phyloP scores from a whole-genome alignment of 2,113 vertebrate species.

The Trochalopteron elliotii region DNA sequence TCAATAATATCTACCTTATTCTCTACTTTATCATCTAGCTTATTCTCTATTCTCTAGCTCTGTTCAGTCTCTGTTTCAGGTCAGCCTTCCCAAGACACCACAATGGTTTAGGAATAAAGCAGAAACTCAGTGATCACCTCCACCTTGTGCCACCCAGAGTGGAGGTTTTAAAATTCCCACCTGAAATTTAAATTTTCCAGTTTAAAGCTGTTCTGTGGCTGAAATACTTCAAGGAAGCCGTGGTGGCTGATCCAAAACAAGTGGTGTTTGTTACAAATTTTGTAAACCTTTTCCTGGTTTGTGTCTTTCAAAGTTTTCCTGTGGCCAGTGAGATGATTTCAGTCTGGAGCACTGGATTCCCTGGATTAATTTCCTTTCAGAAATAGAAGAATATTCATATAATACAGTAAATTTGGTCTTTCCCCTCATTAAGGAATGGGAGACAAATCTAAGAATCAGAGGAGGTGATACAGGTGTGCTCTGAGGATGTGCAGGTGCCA shows the following conservation, averaged over 20 bases:
- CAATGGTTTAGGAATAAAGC: neutral
- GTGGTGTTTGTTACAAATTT: neutral
- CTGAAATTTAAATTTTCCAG: too few relatives aligned
- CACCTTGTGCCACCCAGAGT: rapidly evolving
- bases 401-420: neutral
- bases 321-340: neutral
- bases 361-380: neutral
- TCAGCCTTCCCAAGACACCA: too few relatives aligned
- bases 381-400: neutral
- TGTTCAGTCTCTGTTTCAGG: too few relatives aligned
- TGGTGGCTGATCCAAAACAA: neutral
- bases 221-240: rapidly evolving
- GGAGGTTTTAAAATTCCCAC: neutral
- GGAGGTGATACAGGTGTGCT: neutral
- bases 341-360: neutral
- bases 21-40: too few relatives aligned
- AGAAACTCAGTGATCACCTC: neutral
- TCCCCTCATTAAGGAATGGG: neutral
- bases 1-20: too few relatives aligned
- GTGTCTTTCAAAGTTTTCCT: neutral
- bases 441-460: neutral
- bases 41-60: neutral
- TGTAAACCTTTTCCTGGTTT: neutral
- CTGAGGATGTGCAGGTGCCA: neutral
- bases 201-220: neutral